Conservation (phyloP, 2,888 invertebrate species). For the Biston betularia region DNA sequence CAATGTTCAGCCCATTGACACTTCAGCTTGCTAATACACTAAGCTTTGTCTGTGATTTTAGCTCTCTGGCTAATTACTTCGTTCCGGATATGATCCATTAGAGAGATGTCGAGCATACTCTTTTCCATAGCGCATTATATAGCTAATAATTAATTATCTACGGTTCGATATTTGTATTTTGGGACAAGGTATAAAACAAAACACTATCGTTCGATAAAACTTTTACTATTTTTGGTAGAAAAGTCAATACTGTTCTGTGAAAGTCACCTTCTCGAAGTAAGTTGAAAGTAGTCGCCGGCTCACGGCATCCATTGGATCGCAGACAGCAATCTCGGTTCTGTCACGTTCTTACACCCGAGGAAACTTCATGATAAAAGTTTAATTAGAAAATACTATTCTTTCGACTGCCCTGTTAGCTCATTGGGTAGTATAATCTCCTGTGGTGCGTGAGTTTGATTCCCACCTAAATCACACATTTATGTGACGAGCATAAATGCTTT, state of each 20-base stretch:
- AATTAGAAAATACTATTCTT: constrained; percentile 68
- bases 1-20: too few relatives aligned
- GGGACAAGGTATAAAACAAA: not conserved
- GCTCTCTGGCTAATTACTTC: too few relatives aligned
- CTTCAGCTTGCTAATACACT: too few relatives aligned
- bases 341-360: constrained; percentile 51
- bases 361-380: constrained; percentile 70
- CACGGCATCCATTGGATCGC: constrained; percentile 28
- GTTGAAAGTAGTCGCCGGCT: constrained; percentile 19
- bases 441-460: constrained; percentile 1
- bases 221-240: not conserved
- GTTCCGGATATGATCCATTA: too few relatives aligned
- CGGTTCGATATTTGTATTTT: too few relatives aligned
- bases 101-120: too few relatives aligned
- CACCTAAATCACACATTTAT: constrained; percentile 16
- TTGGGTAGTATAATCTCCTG: too few relatives aligned
- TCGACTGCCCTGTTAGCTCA: not conserved
- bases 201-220: not conserved
- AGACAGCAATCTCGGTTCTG: constrained; percentile 33
- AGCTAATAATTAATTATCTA: too few relatives aligned
- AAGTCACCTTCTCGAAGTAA: constrained; percentile 16
- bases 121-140: too few relatives aligned
- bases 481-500: too few relatives aligned
- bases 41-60: too few relatives aligned
- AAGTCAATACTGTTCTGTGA: not conserved